Evolutionary conservation across 1,140 invertebrate genomes (phyloP), one percentile per base, ranked within the genome.

Genomic region (Maniola jurtina): DNA sequence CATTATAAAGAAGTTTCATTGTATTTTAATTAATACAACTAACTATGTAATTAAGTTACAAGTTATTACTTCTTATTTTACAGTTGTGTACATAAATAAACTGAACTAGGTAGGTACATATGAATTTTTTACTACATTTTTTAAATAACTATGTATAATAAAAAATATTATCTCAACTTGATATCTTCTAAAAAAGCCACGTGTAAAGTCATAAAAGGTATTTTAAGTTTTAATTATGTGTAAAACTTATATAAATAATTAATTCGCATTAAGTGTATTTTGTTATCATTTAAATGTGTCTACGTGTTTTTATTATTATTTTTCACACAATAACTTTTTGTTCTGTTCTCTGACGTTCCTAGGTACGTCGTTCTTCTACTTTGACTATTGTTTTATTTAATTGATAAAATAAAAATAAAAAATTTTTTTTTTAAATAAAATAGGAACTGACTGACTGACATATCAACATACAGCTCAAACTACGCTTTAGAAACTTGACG

Each of bases 291-390:
- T 50, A 15, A 50, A 50, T 50, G 48, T 5, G 48, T 50, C 15
- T 45, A 13, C 5, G 5, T 25, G 25, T 25, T 6, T 50, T 50
- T 50, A 16, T 50, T 15, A 6, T 50, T 50, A 16, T 16, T 25
- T n/a, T 47, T 47, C 45, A 47, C 45, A 47, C 45, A 47, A 3
- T 47, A n/a, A 47, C 14, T 47, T 47, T 47, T 47, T 47, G 45
- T 47, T 6, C 6, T 47, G 6, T 47, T 47, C 45, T 47, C 13
- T 47, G 25, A 25, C 25, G 25, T 25, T 25, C 4, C 25, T 25
- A 25, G 25, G 25, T 25, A 25, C 25, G 25, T 25, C 25, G 25
- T 25, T 25, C 25, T 25, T 25, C 25, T 25, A 42, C 13, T 13
- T 42, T 42, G 40, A 42, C 8, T 42, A 10, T 8, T 10, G 5